A percentile compares a stretch with the other conserved stretches of the same genome.
Evolutionary conservation across 2,113 vertebrate species (phyloP).

Genomic region (Tringa solitaria): DNA sequence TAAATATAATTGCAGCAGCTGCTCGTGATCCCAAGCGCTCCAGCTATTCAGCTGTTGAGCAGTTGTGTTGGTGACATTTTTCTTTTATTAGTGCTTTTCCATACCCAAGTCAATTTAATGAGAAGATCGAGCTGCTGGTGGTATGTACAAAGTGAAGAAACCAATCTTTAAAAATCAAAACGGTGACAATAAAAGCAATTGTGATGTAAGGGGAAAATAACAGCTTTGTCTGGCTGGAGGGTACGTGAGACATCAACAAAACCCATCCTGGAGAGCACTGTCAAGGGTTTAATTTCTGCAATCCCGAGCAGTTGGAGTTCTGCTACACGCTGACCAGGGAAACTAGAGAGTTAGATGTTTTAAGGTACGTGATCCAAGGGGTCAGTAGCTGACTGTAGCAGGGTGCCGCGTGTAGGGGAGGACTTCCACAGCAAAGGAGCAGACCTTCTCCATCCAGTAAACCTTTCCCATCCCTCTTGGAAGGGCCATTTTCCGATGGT

Average conservation of each 20-base stretch:
- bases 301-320: background rate
- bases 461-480: background rate
- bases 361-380: background rate
- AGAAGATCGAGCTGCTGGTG: background rate
- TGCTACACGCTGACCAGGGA: background rate
- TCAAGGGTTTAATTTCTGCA: background rate
- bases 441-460: background rate
- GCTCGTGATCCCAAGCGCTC: background rate
- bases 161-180: background rate
- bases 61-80: background rate
- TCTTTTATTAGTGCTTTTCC: background rate
- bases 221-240: background rate
- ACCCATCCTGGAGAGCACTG: background rate
- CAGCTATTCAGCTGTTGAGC: background rate
- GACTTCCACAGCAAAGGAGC: background rate
- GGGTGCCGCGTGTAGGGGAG: background rate
- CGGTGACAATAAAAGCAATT: background rate
- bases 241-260: background rate
- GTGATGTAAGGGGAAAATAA: background rate
- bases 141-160: background rate
- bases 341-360: background rate
- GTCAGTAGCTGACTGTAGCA: background rate
- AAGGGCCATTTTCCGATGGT: background rate
- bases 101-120: background rate
- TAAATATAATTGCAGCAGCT: constrained; percentile 33